Percentiles rank a stretch among this genome's conserved stretches.
These are phyloP conservation scores for Diadromus collaris DNA, from an alignment of 2,888 invertebrate species.

Conservation along the genomic window DNA sequence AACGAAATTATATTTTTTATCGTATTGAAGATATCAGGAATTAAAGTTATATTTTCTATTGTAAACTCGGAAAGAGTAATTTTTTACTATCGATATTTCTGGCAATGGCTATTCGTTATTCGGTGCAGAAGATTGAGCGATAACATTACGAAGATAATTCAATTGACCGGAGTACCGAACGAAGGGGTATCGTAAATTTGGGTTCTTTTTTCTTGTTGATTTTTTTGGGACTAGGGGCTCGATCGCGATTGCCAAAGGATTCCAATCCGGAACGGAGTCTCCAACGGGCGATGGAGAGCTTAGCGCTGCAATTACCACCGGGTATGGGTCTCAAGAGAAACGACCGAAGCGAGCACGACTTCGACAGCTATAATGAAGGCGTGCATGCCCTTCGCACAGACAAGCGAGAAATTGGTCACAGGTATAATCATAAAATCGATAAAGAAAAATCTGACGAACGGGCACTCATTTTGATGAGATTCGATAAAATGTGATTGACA, in stretches of 20 bases:
- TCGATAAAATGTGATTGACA: neutral
- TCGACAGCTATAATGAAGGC: slow-evolving; percentile 75
- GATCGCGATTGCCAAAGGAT: slow-evolving; percentile 65
- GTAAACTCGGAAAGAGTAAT: neutral
- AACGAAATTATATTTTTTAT: neutral
- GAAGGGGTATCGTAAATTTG: slow-evolving; percentile 42
- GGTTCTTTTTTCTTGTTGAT: neutral
- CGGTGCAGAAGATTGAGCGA: neutral
- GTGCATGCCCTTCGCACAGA: slow-evolving; percentile 70
- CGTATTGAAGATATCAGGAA: neutral
- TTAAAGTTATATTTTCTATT: neutral
- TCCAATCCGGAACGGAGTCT: slow-evolving; percentile 62
- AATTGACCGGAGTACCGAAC: neutral
- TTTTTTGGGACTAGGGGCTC: slow-evolving; percentile 61
- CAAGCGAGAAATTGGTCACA: slow-evolving; percentile 78
- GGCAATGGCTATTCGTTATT: neutral
- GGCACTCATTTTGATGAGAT: neutral
- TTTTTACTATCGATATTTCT: slow-evolving; percentile 33
- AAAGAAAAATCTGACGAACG: neutral
- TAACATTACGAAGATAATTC: neutral
- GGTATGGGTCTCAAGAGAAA: slow-evolving; percentile 68
- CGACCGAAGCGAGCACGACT: slow-evolving; percentile 75
- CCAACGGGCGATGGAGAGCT: slow-evolving; percentile 62
- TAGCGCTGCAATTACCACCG: slow-evolving; percentile 61
- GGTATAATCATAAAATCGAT: slow-evolving; percentile 68